A percentile compares a stretch with the other conserved stretches of the same genome.
These are phyloP conservation scores for Ichneumoninae sp. DNA, from an alignment of 2,888 invertebrate species.

Conservation along the genomic window DNA sequence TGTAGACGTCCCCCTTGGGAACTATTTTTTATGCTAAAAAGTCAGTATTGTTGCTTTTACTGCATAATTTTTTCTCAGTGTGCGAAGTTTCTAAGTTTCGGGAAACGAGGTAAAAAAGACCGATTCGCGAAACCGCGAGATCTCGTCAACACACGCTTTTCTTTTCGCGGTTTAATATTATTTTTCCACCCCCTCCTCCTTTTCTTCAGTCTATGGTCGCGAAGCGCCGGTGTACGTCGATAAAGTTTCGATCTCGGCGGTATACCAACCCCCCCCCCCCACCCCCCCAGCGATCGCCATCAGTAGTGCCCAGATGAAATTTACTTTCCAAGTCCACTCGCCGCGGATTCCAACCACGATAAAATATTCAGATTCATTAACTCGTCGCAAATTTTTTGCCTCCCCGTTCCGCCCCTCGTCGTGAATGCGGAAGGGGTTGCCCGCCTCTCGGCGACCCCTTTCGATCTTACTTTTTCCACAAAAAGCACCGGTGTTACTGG, in stretches of 20 bases:
- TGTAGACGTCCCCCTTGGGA: too few species aligned
- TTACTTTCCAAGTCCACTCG: slow-evolving; percentile 62
- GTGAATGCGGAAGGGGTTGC: slow-evolving; percentile 14
- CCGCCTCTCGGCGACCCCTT: slow-evolving; percentile 50
- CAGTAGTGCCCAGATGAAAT: slow-evolving; percentile 48
- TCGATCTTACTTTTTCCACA: slow-evolving; percentile 62
- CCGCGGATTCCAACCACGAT: slow-evolving; percentile 57
- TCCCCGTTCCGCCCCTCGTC: slow-evolving; percentile 27
- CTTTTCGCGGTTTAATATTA: slow-evolving; percentile 7
- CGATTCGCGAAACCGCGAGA: slow-evolving; percentile 48
- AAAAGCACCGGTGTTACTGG: slow-evolving; percentile 42
- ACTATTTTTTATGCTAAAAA: too few species aligned
- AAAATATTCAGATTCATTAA: slow-evolving; percentile 70
- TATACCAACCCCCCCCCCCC: neutral
- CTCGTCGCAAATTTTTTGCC: slow-evolving; percentile 63
- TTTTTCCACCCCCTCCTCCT: slow-evolving; percentile 11
- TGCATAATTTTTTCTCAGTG: too few species aligned
- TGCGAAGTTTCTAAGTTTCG: neutral
- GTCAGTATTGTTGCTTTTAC: too few species aligned
- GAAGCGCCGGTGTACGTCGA: slow-evolving; percentile 44
- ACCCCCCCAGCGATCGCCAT: slow-evolving; percentile 16
- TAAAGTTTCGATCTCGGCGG: slow-evolving; percentile 44
- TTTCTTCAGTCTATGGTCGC: slow-evolving; percentile 16
- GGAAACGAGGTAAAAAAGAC: slow-evolving; percentile 6
- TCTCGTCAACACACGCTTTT: slow-evolving; percentile 15